These are phyloP conservation scores for Euwallacea similis DNA, from an alignment of 1,140 invertebrate species.

Conservation along the genomic window DNA sequence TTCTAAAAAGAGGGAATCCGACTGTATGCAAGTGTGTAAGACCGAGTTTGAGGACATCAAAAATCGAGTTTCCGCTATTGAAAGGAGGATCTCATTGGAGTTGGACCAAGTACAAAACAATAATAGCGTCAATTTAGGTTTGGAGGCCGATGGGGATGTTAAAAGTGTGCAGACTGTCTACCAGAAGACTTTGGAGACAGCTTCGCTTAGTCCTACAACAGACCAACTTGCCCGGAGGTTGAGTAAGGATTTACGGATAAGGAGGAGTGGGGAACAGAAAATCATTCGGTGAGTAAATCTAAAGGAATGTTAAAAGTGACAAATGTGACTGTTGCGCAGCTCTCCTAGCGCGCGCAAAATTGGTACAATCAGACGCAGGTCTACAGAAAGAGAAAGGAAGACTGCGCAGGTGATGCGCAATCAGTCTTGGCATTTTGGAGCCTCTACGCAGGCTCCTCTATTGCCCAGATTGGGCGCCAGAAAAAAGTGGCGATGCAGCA, in stretches of 20 bases:
- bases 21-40: conserved; percentile 70
- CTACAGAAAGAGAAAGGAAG: conserved; percentile 57
- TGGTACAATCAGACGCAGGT: conserved; percentile 69
- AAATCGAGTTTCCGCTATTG: conserved; percentile 67
- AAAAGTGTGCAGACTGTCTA: conserved; percentile 68
- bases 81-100: conserved; percentile 69
- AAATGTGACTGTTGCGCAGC: conserved; percentile 6
- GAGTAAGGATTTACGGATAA: conserved; percentile 72
- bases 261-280: conserved; percentile 66
- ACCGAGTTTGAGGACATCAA: conserved; percentile 76
- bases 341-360: conserved; percentile 81
- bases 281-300: conserved; percentile 61
- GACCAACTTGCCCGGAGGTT: conserved; percentile 71
- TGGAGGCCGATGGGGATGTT: conserved; percentile 44
- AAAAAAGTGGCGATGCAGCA: neutral
- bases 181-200: conserved; percentile 70
- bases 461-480: conserved; percentile 20
- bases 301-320: neutral
- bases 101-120: conserved; percentile 57
- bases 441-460: conserved; percentile 1
- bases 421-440: conserved; percentile 47
- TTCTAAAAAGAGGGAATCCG: conserved; percentile 51
- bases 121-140: conserved; percentile 29
- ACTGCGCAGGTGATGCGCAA: conserved; percentile 45
- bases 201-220: conserved; percentile 62